Base-by-base conservation (phyloP, 2,888 invertebrate genomes). In the Sphinx pinastri region DNA sequence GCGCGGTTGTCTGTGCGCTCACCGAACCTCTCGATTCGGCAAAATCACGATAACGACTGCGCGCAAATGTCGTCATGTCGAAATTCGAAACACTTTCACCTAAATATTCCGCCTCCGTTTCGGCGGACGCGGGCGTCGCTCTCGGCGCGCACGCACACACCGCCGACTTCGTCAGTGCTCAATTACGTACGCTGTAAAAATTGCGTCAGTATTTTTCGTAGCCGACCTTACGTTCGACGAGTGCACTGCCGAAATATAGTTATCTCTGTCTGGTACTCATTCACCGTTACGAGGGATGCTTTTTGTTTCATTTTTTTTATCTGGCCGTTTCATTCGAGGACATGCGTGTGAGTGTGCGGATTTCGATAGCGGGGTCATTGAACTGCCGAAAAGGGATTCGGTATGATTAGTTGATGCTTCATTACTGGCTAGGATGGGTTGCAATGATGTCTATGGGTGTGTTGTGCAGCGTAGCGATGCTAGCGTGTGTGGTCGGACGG, bases 71-170 rank as follows among this genome's bases (percentile, higher is more conserved):
- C 93, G 93, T 93, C 93, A 93, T 93, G 92, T 89, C 93, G 93
- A 94, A 94, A 94, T 94, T 94, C 91, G 94, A 94, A 94, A 94
- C 93, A 94, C 94, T 94, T 94, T 94, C 94, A 93, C 94, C 94
- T 94, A 94, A 94, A 94, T 94, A 94, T 94, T 93, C 93, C 92
- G 93, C 88, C 93, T 92, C 92, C 86, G 93, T 91, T 93, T 93
- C 92, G 92, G 92, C 92, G 87, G 91, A 92, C 93, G 92, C 93
- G 93, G 93, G 91, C 93, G 93, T 92, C 93, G 93, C 92, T 93
- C 93, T 93, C 93, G 87, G 88, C 91, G 85, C 90, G 86, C 93
- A 93, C 94, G 88, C 93, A 93, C 93, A 93, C 93, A 91, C 89
- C 89, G 88, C 83, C 79, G 84, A 74, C 84, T 80, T 79, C 83